A percentile compares a stretch with the other conserved stretches of the same genome.
phyloP scores from a whole-genome alignment of 2,113 vertebrate genomes.

The Ameiurus melas region DNA sequence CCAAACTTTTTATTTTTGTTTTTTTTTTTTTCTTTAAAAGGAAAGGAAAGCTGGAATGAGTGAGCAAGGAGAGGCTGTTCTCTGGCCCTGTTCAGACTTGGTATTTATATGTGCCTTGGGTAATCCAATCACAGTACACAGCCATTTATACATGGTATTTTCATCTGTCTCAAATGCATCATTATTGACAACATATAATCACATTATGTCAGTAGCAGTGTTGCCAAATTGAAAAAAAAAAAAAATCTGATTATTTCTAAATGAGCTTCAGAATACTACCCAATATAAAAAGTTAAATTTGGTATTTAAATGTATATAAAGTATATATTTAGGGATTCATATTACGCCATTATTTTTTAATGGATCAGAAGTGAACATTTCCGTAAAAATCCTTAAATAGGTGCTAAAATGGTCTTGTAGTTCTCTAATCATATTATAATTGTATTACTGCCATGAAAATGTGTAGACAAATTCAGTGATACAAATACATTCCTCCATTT shows the following conservation, averaged over 20 bases:
- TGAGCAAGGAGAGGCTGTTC: background rate
- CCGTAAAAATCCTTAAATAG: background rate
- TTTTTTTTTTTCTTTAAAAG: background rate
- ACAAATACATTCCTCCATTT: background rate
- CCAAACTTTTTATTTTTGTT: background rate
- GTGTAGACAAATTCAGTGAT: background rate
- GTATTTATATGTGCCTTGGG: background rate
- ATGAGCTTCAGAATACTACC: background rate
- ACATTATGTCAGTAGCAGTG: background rate
- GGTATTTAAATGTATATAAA: background rate
- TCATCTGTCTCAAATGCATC: background rate
- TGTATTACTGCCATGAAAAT: background rate
- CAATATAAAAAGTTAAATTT: background rate
- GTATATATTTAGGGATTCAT: background rate
- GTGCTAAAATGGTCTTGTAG: background rate
- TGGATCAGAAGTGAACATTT: background rate
- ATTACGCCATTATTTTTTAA: background rate
- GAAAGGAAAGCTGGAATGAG: conserved; percentile 37
- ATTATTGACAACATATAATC: background rate
- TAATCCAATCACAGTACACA: background rate
- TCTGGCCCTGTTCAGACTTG: background rate
- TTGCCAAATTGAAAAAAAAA: background rate
- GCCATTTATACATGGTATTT: background rate
- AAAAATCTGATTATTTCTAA: background rate
- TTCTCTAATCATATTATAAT: background rate